Evolutionary conservation across 2,797 vertebrate genomes (phyloP), one percentile per base, ranked within the genome.

Genomic region (Lerista edwardsae): DNA sequence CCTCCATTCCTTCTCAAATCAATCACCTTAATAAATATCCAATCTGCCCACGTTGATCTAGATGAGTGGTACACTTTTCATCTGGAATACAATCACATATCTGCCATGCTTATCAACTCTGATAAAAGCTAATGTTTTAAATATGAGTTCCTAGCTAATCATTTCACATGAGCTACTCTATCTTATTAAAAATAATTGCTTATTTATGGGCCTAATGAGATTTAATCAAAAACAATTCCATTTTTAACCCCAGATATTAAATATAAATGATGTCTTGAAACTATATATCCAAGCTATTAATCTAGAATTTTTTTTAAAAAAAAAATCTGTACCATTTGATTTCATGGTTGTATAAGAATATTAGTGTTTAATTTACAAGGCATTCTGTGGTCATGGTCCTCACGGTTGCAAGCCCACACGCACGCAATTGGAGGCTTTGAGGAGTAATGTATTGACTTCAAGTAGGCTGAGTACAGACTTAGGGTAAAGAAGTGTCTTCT

Each of bases 101-200:
- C 68, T 51, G 15, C 17, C 27, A 29, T 68, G 29, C 41, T 84
- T 62, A 64, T n/a, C 36, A 5, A 36, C 68, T 80, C 51, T 69
- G 61, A 71, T 77, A 36, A 77, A 71, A 8, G 29, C 21, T 59
- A 59, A 80, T 29, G 14, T 51, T 85, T 80, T 69, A 68, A 80
- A 85, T 69, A 75, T 14, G 72, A 68, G n/a, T 41, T 47, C 23
- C 5, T 44, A 73, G 75, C 36, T 59, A 75, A 75, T 39, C 25
- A 69, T 61, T 68, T 68, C 62, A 80, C 62, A 75, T 34, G 44
- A 74, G 34, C 5, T 59, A 25, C 64, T 80, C 39, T 65, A 17
- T 72, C 83, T 55, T 68, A 69, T 80, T 79, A 61, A 68, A 75
- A 85, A 75, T 47, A 79, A 64, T 73, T 79, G 59, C 36, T 80